Conservation (phyloP, 2,797 vertebrate genomes). For the Melanogrammus aeglefinus region DNA sequence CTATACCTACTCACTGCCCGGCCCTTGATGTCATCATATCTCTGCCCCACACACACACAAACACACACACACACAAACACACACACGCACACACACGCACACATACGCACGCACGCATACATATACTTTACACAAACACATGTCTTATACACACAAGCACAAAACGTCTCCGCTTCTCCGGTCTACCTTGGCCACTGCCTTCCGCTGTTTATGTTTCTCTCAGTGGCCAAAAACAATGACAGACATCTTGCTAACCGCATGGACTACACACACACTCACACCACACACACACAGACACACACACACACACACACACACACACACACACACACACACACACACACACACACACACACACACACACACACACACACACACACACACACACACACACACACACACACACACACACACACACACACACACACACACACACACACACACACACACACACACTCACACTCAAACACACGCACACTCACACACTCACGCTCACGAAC, state of each 20-base stretch:
- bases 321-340: conserved; percentile 50
- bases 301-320: conserved; percentile 18
- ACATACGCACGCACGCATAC: not conserved
- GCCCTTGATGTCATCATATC: conserved; percentile 70
- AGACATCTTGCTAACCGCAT: conserved; percentile 64
- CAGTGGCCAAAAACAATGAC: conserved; percentile 70
- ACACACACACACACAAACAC: conserved; percentile 48
- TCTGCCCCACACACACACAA: conserved; percentile 41
- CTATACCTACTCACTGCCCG: conserved; percentile 52
- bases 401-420: too few relatives aligned
- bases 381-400: too few relatives aligned
- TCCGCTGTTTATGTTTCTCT: conserved; percentile 75
- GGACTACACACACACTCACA: conserved; percentile 21
- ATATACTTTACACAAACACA: conserved; percentile 11
- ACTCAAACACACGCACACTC: too few relatives aligned
- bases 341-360: not conserved
- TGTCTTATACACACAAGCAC: conserved; percentile 22
- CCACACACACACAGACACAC: conserved; percentile 31
- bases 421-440: too few relatives aligned
- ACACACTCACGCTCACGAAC: too few relatives aligned
- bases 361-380: conserved; percentile 33
- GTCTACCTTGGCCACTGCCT: conserved; percentile 67
- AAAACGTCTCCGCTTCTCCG: conserved; percentile 55
- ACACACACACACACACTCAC: too few relatives aligned
- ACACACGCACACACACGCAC: conserved; percentile 28